Evolutionary conservation across 2,113 vertebrate genomes (phyloP).

Genomic region (Bettongia penicillata): DNA sequence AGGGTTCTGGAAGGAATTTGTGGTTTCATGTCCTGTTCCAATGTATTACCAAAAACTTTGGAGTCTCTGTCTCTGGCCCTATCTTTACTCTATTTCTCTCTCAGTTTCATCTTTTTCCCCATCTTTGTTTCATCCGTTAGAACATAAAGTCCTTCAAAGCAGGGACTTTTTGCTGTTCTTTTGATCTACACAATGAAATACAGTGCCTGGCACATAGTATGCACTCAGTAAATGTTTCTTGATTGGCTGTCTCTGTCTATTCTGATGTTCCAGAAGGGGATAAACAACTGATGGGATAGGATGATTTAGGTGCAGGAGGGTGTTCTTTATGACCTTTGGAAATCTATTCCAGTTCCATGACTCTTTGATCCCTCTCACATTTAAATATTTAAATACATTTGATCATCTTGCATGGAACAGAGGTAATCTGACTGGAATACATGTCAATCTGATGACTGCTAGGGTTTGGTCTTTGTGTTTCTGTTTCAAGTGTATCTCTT

Average conservation of each 20-base stretch:
- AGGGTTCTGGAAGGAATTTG: slow-evolving; percentile 50
- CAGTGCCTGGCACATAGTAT: neutral
- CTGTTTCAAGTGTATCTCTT: too few relatives aligned
- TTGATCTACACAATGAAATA: neutral
- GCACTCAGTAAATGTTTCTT: neutral
- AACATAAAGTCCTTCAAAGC: neutral
- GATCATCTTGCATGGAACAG: neutral
- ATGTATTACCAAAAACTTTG: neutral
- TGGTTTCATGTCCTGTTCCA: neutral
- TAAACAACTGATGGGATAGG: neutral
- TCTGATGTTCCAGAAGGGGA: slow-evolving; percentile 6
- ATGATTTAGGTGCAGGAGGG: neutral
- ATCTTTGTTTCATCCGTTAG: neutral
- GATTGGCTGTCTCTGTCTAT: slow-evolving; percentile 6
- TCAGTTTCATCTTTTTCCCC: neutral
- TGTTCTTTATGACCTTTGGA: neutral
- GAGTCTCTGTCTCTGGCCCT: neutral
- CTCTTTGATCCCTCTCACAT: neutral
- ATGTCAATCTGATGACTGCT: neutral
- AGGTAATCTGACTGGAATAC: neutral
- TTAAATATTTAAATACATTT: slow-evolving; percentile 14
- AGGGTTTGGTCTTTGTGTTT: neutral
- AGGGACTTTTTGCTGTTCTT: neutral
- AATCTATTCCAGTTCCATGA: neutral
- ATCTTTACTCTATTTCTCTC: neutral